These are phyloP conservation scores for Drosophila virilis DNA, from an alignment of 1,140 invertebrate species.

Conservation along the genomic window DNA sequence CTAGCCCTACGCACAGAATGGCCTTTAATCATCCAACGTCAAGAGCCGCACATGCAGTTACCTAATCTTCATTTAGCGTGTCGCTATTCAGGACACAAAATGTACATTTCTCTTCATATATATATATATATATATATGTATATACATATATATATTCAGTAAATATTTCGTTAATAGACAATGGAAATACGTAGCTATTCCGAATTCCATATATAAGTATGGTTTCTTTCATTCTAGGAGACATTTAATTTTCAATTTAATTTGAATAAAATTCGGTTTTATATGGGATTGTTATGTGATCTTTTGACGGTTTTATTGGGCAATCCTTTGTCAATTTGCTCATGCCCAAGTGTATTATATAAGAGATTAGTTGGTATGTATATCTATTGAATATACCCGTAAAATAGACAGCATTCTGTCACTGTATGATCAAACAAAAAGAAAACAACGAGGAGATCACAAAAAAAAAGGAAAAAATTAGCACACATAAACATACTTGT, in stretches of 20 bases:
- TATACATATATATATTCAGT: not conserved
- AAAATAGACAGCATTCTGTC: conserved; percentile 54
- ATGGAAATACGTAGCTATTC: not conserved
- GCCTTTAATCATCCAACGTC: conserved; percentile 41
- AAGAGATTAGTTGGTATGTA: conserved; percentile 32
- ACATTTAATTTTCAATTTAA: conserved; percentile 19
- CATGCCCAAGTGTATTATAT: conserved; percentile 37
- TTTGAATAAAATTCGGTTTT: conserved; percentile 23
- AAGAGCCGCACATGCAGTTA: conserved; percentile 41
- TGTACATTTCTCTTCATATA: not conserved
- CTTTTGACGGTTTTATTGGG: conserved; percentile 29
- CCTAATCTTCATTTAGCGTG: conserved; percentile 35
- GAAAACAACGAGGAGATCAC: conserved; percentile 45
- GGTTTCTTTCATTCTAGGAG: conserved; percentile 2
- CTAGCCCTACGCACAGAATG: conserved; percentile 45
- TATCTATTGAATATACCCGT: conserved; percentile 45
- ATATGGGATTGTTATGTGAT: not conserved
- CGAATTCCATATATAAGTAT: not conserved
- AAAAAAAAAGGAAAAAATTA: conserved; percentile 33
- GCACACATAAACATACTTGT: conserved; percentile 29
- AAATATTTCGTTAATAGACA: conserved; percentile 6
- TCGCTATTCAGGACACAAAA: conserved; percentile 16
- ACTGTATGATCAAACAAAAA: conserved; percentile 59
- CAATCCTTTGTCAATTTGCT: conserved; percentile 37
- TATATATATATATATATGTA: not conserved